phyloP scores from a whole-genome alignment of 2,888 invertebrate genomes.

The Anarsia innoxiella region DNA sequence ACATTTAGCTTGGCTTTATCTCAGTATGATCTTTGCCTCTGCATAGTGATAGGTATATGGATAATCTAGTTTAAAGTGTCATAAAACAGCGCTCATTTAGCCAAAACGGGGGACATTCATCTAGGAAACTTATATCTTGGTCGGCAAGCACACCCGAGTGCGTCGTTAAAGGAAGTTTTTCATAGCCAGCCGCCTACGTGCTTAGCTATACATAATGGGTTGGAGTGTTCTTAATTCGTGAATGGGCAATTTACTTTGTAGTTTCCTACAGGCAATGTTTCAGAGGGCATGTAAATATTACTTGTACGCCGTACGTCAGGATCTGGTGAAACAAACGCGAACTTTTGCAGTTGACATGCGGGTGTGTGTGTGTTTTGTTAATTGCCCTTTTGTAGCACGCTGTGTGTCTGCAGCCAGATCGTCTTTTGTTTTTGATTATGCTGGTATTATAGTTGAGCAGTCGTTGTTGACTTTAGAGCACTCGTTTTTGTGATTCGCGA shows the following conservation, averaged over 20 bases:
- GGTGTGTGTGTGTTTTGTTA: slow-evolving; percentile 26
- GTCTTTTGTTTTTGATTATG: slow-evolving; percentile 25
- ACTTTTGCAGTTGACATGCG: slow-evolving; percentile 49
- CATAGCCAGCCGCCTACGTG: neutral
- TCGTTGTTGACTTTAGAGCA: no score
- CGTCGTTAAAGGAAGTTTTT: slow-evolving; percentile 4
- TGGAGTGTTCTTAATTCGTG: slow-evolving; percentile 3
- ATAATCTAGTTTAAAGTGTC: neutral
- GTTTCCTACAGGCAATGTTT: slow-evolving; percentile 1
- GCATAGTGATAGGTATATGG: no score
- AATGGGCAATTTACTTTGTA: slow-evolving; percentile 8
- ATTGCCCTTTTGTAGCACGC: slow-evolving; percentile 23
- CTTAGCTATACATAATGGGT: neutral
- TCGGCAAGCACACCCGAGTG: neutral
- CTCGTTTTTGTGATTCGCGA: no score
- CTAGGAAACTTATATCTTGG: neutral
- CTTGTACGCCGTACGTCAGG: no score
- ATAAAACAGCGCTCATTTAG: neutral
- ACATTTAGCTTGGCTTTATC: neutral
- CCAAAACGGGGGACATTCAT: neutral
- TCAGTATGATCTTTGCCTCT: no score
- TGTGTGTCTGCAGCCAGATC: slow-evolving; percentile 17
- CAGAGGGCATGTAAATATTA: slow-evolving; percentile 1
- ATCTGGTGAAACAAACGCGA: no score
- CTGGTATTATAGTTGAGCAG: no score